Percentiles rank a stretch among this genome's conserved stretches.
These are phyloP conservation scores for Wiebesia pumilae DNA, from an alignment of 1,140 invertebrate species.

Conservation along the genomic window DNA sequence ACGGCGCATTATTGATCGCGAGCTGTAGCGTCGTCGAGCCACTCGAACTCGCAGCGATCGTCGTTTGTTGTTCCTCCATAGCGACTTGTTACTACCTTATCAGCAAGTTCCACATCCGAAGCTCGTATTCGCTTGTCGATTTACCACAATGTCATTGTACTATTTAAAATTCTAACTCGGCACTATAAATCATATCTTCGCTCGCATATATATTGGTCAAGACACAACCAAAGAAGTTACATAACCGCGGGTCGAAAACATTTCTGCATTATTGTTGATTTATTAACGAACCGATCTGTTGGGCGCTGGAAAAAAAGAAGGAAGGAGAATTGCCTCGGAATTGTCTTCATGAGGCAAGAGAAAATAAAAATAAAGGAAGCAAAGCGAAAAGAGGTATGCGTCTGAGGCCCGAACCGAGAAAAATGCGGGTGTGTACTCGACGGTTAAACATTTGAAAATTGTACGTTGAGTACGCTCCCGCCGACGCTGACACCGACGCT, in stretches of 20 bases:
- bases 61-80: too few relatives aligned
- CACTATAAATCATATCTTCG: neutral
- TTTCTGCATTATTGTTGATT: neutral
- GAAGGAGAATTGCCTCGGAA: neutral
- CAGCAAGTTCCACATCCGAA: too few relatives aligned
- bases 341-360: too few relatives aligned
- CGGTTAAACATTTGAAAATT: conserved; percentile 22
- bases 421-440: neutral
- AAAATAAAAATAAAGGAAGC: neutral
- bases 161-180: neutral
- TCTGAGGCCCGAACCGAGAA: neutral
- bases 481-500: neutral
- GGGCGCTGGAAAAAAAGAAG: neutral
- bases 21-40: neutral
- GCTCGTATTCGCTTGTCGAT: too few relatives aligned
- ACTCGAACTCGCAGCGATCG: too few relatives aligned
- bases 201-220: neutral
- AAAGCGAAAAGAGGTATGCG: neutral
- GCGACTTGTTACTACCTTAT: too few relatives aligned
- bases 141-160: too few relatives aligned
- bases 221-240: neutral
- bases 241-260: neutral
- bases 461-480: neutral
- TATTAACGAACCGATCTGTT: neutral
- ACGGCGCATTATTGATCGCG: conserved; percentile 12